These are phyloP conservation scores for Gonioctena quinquepunctata DNA, from an alignment of 1,140 invertebrate species.

Conservation along the genomic window DNA sequence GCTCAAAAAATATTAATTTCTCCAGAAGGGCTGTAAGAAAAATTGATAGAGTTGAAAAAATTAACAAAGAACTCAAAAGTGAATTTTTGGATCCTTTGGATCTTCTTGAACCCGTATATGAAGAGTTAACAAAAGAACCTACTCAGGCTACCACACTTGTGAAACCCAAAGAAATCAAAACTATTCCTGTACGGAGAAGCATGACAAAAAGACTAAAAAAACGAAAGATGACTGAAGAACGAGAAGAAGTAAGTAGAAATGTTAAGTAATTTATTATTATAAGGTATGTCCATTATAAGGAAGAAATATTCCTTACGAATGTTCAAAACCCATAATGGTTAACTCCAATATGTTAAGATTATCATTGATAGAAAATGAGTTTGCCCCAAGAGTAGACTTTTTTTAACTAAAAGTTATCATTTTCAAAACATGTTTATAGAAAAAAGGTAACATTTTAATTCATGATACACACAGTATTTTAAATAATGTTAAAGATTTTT, in stretches of 20 bases:
- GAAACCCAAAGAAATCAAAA: constrained; percentile 11
- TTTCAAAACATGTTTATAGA: no score
- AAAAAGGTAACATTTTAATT: no score
- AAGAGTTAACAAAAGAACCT: constrained; percentile 39
- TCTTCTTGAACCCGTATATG: constrained; percentile 41
- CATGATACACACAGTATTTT: no score
- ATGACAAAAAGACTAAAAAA: constrained; percentile 20
- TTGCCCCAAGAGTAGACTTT: no score
- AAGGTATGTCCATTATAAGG: no score
- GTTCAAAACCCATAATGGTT: no score
- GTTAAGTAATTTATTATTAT: no score
- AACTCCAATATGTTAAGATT: no score
- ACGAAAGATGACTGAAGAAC: constrained; percentile 26
- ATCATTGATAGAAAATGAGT: no score
- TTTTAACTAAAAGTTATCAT: no score
- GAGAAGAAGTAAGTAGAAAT: constrained; percentile 29
- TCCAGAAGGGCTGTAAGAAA: background rate
- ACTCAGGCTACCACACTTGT: background rate
- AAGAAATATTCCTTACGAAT: no score
- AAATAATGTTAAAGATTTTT: no score
- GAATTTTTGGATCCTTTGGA: constrained; percentile 42
- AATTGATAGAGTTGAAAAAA: constrained; percentile 12
- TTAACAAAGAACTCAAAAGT: constrained; percentile 17
- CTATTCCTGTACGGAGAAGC: constrained; percentile 10
- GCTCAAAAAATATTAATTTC: background rate